These are phyloP conservation scores for Anguilla obscura DNA, from an alignment of 2,797 vertebrate species.

Conservation along the genomic window DNA sequence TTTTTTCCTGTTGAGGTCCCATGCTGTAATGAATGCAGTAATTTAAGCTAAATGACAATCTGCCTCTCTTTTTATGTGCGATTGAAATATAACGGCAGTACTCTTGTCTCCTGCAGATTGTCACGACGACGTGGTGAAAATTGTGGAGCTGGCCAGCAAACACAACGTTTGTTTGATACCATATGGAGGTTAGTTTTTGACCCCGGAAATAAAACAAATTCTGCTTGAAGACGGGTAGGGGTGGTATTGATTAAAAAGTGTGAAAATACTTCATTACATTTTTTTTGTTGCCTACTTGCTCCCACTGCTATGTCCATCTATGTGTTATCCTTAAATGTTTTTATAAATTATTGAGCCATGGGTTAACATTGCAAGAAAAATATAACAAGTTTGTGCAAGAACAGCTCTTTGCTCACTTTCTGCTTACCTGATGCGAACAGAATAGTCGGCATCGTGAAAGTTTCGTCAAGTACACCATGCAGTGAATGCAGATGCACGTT, in stretches of 20 bases:
- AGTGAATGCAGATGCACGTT: constrained; percentile 17
- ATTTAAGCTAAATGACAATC: not conserved
- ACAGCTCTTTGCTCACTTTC: not conserved
- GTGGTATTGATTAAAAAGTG: not conserved
- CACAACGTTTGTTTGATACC: constrained; percentile 96
- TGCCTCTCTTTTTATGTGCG: not conserved
- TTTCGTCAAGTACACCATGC: constrained; percentile 14
- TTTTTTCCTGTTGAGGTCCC: not conserved
- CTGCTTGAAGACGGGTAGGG: not conserved
- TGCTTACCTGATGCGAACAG: not conserved
- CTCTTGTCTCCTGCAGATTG: constrained; percentile 73
- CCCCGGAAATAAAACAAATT: not conserved
- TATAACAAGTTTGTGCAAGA: not conserved
- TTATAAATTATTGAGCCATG: too few relatives aligned
- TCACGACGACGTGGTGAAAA: constrained; percentile 92
- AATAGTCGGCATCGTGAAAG: constrained; percentile 8
- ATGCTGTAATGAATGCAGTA: not conserved
- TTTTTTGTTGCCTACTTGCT: not conserved
- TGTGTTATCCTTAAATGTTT: not conserved
- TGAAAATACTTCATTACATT: not conserved
- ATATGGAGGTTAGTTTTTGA: constrained; percentile 85
- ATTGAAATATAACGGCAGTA: not conserved
- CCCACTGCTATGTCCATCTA: not conserved
- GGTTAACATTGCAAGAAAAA: not conserved
- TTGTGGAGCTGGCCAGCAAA: constrained; percentile 93